Evolutionary conservation across 2,888 invertebrate genomes (phyloP).

Genomic region (Lepetodrilus schrolli): DNA sequence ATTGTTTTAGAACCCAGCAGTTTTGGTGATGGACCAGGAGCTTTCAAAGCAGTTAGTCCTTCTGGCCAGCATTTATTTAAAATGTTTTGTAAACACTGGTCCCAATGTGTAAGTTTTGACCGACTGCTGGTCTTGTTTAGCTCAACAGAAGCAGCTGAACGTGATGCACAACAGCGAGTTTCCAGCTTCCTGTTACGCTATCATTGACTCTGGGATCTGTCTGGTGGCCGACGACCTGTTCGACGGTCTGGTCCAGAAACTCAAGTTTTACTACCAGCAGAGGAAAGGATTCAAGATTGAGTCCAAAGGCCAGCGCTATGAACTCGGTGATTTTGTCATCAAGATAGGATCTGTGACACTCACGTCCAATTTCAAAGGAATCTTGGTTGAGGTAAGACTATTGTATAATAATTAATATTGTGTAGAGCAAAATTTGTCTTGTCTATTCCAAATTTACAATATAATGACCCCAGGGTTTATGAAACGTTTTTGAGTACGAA

Average conservation of each 20-base stretch:
- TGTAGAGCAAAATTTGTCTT: no score
- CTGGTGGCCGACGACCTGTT: conserved; percentile 93
- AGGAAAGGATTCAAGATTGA: conserved; percentile 85
- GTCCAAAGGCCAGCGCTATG: conserved; percentile 82
- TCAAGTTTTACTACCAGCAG: conserved; percentile 86
- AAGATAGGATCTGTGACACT: conserved; percentile 94
- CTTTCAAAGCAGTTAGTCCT: no score
- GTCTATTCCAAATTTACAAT: no score
- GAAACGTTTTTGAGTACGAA: no score
- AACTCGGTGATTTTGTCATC: conserved; percentile 89
- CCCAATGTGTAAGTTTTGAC: no score
- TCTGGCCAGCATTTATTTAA: no score
- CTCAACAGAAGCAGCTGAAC: conserved; percentile 87
- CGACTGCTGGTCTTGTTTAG: no score
- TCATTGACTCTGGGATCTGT: conserved; percentile 88
- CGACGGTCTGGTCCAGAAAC: conserved; percentile 91
- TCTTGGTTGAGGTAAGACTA: conserved; percentile 86
- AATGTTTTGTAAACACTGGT: no score
- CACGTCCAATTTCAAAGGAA: conserved; percentile 91
- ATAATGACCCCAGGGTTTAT: no score
- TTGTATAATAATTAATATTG: no score
- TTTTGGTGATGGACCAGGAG: no score
- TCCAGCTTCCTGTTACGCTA: conserved; percentile 93
- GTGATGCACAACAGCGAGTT: conserved; percentile 97
- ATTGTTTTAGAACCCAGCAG: no score